Conservation (phyloP, 2,888 invertebrate genomes). For the Heliconius hortense region DNA sequence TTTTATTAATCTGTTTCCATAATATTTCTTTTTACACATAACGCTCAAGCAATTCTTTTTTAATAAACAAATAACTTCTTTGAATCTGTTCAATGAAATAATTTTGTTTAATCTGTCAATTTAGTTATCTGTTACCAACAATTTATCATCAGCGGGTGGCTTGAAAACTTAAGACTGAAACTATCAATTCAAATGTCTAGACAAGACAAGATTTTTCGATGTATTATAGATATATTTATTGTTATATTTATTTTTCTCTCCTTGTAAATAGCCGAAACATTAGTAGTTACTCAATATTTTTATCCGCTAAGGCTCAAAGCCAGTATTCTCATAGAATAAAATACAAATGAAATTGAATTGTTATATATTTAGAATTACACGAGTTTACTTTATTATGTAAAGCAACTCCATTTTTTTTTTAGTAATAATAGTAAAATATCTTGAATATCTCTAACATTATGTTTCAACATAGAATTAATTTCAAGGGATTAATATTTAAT, state of each 20-base stretch:
- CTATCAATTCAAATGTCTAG: conserved; percentile 29
- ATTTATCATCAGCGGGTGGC: conserved; percentile 17
- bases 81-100: neutral
- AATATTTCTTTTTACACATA: neutral
- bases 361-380: conserved; percentile 8
- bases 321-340: conserved; percentile 35
- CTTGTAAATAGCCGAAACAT: conserved; percentile 30
- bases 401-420: neutral
- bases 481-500: neutral
- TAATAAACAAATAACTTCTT: neutral
- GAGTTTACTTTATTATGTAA: conserved; percentile 19
- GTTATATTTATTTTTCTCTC: conserved; percentile 40
- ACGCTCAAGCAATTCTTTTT: neutral
- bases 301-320: conserved; percentile 37
- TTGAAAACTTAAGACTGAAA: conserved; percentile 41
- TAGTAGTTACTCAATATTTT: conserved; percentile 17
- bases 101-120: neutral
- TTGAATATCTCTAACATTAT: neutral
- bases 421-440: neutral
- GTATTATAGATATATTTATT: conserved; percentile 43
- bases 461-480: neutral
- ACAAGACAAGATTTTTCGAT: conserved; percentile 37
- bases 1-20: neutral
- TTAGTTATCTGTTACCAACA: neutral
- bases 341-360: conserved; percentile 14